These are phyloP conservation scores for Enteromius anoplus DNA, from an alignment of 2,797 vertebrate species.

Conservation along the genomic window DNA sequence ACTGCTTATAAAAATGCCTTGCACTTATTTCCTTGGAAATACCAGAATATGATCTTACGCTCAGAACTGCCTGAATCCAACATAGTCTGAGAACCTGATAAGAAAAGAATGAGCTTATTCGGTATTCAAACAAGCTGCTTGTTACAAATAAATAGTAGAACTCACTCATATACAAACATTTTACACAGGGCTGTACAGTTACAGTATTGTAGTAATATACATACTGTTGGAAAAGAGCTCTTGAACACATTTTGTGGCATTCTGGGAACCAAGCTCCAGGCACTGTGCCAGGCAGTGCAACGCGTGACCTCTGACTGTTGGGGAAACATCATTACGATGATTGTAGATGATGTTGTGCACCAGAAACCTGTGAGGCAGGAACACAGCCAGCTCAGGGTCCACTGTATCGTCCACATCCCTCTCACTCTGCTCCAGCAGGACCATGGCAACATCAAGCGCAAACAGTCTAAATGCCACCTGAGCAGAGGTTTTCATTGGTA, in stretches of 20 bases:
- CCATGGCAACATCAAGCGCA: conserved; percentile 88
- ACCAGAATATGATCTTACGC: conserved; percentile 62
- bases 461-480: conserved; percentile 87
- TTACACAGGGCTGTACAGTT: background rate
- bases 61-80: conserved; percentile 67
- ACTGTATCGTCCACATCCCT: conserved; percentile 67
- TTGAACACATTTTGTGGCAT: conserved; percentile 75
- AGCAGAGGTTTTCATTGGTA: background rate
- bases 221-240: conserved; percentile 83
- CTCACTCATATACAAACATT: background rate
- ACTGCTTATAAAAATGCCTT: background rate
- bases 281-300: conserved; percentile 87
- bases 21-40: background rate
- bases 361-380: conserved; percentile 86
- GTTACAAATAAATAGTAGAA: background rate
- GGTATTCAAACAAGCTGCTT: conserved; percentile 36
- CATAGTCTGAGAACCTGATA: conserved; percentile 67
- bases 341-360: conserved; percentile 86
- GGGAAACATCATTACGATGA: conserved; percentile 82
- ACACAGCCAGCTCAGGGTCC: conserved; percentile 71
- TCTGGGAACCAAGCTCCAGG: conserved; percentile 79
- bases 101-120: background rate
- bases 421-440: conserved; percentile 84
- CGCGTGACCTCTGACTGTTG: conserved; percentile 86
- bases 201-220: conserved; percentile 49